A percentile compares a stretch with the other conserved stretches of the same genome.
Conservation (phyloP, 2,888 invertebrate species). For the Drosophila prostipennis region DNA sequence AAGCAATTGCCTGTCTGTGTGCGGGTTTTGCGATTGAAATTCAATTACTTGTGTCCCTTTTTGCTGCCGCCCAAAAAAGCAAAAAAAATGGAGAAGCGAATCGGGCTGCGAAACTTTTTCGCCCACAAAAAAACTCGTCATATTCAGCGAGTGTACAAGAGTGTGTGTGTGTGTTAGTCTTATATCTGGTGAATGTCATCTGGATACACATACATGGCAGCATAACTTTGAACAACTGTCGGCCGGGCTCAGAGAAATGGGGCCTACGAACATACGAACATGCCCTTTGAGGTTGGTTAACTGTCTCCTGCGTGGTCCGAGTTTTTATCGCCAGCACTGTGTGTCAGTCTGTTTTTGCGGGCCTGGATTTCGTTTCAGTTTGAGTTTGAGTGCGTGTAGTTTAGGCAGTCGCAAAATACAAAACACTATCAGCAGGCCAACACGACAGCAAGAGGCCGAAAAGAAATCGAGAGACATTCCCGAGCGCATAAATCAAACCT, state of each 20-base stretch:
- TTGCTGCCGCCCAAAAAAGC: slow-evolving; percentile 53
- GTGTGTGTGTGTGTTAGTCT: slow-evolving; percentile 58
- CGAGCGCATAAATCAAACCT: slow-evolving; percentile 51
- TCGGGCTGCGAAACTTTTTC: slow-evolving; percentile 58
- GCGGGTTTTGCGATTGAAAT: slow-evolving; percentile 73
- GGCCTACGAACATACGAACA: slow-evolving; percentile 27
- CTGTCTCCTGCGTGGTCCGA: slow-evolving; percentile 57
- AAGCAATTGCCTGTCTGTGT: slow-evolving; percentile 30
- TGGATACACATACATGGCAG: slow-evolving; percentile 47
- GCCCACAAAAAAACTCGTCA: slow-evolving; percentile 28
- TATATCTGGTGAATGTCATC: slow-evolving; percentile 81
- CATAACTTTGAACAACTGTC: slow-evolving; percentile 67
- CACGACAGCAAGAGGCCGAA: slow-evolving; percentile 4
- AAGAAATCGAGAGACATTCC: slow-evolving; percentile 35
- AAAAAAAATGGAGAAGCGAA: slow-evolving; percentile 24
- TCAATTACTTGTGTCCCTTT: slow-evolving; percentile 80
- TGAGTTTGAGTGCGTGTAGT: too few relatives aligned
- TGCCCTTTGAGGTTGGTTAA: slow-evolving; percentile 66
- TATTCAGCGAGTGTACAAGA: slow-evolving; percentile 21
- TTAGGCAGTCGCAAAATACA: slow-evolving; percentile 41
- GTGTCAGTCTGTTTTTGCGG: slow-evolving; percentile 21
- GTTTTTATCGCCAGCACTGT: slow-evolving; percentile 50
- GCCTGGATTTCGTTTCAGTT: slow-evolving; percentile 28
- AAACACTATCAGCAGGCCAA: slow-evolving; percentile 24
- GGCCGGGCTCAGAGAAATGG: slow-evolving; percentile 25